These are phyloP conservation scores for Stratiolaelaps scimitus DNA, from an alignment of 1,140 invertebrate species.

Conservation along the genomic window DNA sequence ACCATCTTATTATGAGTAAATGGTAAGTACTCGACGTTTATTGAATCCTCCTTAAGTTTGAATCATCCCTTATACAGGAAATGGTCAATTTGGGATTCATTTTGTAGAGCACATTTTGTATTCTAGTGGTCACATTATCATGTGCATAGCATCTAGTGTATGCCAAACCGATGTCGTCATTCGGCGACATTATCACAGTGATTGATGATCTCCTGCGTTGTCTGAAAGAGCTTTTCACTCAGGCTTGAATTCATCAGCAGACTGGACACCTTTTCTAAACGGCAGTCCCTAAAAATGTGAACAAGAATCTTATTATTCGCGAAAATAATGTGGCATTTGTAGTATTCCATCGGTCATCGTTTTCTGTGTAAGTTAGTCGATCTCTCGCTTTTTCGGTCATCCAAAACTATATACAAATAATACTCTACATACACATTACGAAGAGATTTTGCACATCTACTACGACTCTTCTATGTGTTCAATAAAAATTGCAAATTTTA, in stretches of 20 bases:
- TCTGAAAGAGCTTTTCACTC: not conserved
- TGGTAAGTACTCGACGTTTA: too few species aligned
- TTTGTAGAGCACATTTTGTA: too few species aligned
- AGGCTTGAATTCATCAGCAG: not conserved
- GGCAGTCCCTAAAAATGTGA: slow-evolving; percentile 20
- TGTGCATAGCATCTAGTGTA: too few species aligned
- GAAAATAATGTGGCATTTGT: not conserved
- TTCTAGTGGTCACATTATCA: too few species aligned
- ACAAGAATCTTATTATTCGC: not conserved
- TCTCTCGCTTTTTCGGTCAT: not conserved
- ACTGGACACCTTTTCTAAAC: slow-evolving; percentile 2
- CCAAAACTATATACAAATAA: too few species aligned
- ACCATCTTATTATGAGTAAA: too few species aligned
- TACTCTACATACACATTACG: too few species aligned
- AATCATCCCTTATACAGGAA: too few species aligned
- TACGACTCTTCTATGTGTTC: not conserved
- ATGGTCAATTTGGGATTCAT: too few species aligned
- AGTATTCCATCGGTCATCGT: not conserved
- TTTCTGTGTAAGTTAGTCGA: too few species aligned
- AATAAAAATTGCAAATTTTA: not conserved
- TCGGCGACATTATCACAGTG: slow-evolving; percentile 12
- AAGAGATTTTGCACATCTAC: too few species aligned
- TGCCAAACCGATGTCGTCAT: not conserved
- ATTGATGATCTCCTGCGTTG: slow-evolving; percentile 19
- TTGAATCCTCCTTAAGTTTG: too few species aligned